Evolutionary conservation across 1,140 invertebrate genomes (phyloP), one percentile per base, ranked within the genome.

Genomic region (Penaeus indicus): DNA sequence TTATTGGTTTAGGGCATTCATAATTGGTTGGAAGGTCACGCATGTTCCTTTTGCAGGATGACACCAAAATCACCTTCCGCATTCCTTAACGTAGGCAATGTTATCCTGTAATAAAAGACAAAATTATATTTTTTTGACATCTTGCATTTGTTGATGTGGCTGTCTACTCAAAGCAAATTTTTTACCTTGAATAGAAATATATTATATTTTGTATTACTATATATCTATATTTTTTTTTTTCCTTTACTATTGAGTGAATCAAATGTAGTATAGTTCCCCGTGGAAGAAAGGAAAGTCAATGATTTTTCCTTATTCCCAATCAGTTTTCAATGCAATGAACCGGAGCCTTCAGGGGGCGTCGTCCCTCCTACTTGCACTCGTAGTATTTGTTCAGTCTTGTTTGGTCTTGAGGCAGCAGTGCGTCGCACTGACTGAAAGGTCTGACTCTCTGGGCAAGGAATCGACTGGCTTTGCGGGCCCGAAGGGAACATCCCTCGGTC

Each of bases 11-110:
- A 2, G 62, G 82, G 63, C 82, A 84, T 69, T 67, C 62, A 27
- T 84, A 84, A 69, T 84, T 84, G n/a, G 75, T 69, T 27, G 25
- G n/a, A 22, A 84, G 63, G 25, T 84, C 82, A 63, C 82, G 69
- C 38, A n/a, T 84, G 64, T 63, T 84, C 82, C 5, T n/a, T 11
- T 19, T 22, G 75, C 32, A 27, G 82, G 82, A 61, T 84, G 16
- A 54, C 10, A 84, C 82, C 18, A n/a, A 84, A 25, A 19, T 69
- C 82, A 19, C 22, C 62, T n/a, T 22, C 64, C 67, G 63, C 82
- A 84, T 7, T 64, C 75, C 82, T 84, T 84, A n/a, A 42, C 21
- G 62, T 84, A 32, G 3, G 82, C 63, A 54, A 69, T n/a, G 22
- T 69, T 69, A 19, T 10, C 32, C 82, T 84, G 27, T 22, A 69